Conservation (phyloP, 2,888 invertebrate genomes). For the Sinhomidia bicolor region DNA sequence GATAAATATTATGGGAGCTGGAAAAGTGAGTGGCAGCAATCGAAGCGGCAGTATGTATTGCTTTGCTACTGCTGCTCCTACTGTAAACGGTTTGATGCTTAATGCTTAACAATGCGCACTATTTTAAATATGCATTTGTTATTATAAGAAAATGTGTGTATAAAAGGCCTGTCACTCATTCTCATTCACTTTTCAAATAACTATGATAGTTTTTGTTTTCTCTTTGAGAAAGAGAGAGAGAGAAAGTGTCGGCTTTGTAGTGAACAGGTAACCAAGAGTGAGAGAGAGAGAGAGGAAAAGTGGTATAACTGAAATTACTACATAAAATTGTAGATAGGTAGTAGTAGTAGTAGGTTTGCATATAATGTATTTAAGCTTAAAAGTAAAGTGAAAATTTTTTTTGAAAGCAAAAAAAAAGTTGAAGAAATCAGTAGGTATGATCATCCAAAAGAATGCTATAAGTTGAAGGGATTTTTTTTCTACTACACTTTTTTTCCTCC, state of each 20-base stretch:
- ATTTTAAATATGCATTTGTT: too few species aligned
- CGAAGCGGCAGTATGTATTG: too few species aligned
- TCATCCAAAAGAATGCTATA: background rate
- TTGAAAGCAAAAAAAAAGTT: background rate
- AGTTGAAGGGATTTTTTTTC: constrained; percentile 4
- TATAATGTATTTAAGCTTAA: too few species aligned
- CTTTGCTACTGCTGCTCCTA: too few species aligned
- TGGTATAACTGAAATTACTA: constrained; percentile 7
- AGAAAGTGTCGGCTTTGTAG: background rate
- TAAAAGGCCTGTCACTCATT: constrained; percentile 58
- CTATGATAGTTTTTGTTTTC: background rate
- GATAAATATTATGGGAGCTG: constrained; percentile 50
- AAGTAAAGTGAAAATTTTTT: background rate
- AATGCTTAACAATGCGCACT: too few species aligned
- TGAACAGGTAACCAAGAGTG: background rate
- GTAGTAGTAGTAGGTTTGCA: too few species aligned
- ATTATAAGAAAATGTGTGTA: too few species aligned
- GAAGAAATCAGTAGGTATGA: background rate
- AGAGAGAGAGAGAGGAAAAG: background rate
- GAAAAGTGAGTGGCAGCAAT: background rate
- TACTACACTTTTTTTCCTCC: background rate
- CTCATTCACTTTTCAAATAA: constrained; percentile 31
- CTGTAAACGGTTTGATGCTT: too few species aligned
- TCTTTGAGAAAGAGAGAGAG: too few species aligned
- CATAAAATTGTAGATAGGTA: too few species aligned